These are phyloP conservation scores for Hypomecis atomaria DNA, from an alignment of 2,888 invertebrate genomes.

Conservation along the genomic window DNA sequence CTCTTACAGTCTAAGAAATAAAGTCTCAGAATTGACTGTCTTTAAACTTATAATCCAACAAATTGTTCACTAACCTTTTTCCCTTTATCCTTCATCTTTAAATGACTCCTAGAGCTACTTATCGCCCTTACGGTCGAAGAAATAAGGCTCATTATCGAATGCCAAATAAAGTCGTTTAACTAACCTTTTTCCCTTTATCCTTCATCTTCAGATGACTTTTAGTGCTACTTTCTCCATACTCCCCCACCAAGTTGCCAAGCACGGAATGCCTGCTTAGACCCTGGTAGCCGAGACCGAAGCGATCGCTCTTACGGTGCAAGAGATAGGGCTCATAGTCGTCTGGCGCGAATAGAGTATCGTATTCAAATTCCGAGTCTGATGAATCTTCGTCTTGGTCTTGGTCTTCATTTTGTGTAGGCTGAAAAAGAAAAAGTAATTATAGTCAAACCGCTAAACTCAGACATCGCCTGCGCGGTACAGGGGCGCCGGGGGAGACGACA, in stretches of 20 bases:
- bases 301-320: constrained; percentile 90
- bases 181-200: constrained; percentile 78
- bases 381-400: constrained; percentile 50
- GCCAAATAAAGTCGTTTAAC: no score
- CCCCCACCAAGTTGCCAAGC: constrained; percentile 71
- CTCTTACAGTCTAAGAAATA: no score
- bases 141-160: no score
- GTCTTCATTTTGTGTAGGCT: constrained; percentile 50
- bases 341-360: constrained; percentile 88
- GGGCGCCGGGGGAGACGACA: no score
- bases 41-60: no score
- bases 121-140: no score
- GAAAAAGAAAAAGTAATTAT: constrained; percentile 37
- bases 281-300: constrained; percentile 91
- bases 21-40: no score
- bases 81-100: constrained; percentile 36
- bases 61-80: no score
- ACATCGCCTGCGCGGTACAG: no score
- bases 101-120: constrained; percentile 61
- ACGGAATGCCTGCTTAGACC: constrained; percentile 89
- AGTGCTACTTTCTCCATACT: constrained; percentile 59
- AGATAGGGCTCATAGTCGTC: constrained; percentile 92
- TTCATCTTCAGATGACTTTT: constrained; percentile 73
- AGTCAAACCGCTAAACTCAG: no score
- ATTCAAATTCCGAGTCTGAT: constrained; percentile 82